A percentile compares a stretch with the other conserved stretches of the same genome.
Evolutionary conservation across 2,797 vertebrate species (phyloP).

Genomic region (Oreochromis mossambicus): DNA sequence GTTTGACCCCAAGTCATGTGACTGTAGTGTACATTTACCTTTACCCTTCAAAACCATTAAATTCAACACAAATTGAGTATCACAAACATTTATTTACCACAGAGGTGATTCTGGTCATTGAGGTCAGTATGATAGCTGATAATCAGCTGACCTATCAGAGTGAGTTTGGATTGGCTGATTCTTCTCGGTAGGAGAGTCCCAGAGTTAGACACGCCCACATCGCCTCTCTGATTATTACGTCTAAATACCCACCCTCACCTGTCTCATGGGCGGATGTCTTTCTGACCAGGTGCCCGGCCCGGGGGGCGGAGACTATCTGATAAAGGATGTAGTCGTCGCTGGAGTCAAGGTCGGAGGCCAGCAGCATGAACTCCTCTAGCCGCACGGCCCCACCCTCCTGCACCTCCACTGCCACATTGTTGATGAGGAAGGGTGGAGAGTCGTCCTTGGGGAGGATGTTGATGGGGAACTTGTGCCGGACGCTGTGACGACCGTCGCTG

Average conservation of each 20-base stretch:
- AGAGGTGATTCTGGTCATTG: not conserved
- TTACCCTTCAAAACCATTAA: not conserved
- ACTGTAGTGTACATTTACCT: not conserved
- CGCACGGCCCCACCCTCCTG: constrained; percentile 45
- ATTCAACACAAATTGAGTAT: not conserved
- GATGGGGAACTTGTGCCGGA: constrained; percentile 74
- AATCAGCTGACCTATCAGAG: not conserved
- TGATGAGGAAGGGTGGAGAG: constrained; percentile 71
- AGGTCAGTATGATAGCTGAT: not conserved
- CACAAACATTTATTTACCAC: not conserved
- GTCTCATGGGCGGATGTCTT: constrained; percentile 43
- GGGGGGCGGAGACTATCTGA: constrained; percentile 17
- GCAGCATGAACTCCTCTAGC: constrained; percentile 58
- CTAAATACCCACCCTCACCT: constrained; percentile 41
- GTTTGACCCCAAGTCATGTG: not conserved
- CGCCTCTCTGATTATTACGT: not conserved
- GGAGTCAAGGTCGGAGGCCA: constrained; percentile 74
- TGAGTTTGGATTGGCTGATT: not conserved
- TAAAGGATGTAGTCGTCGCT: constrained; percentile 67
- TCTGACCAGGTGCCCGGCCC: constrained; percentile 62
- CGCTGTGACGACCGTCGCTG: constrained; percentile 73
- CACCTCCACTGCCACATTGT: constrained; percentile 68
- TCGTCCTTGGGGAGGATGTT: constrained; percentile 76
- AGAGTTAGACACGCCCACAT: not conserved
- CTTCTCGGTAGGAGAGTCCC: not conserved